These are phyloP conservation scores for Linnaemya tessellans DNA, from an alignment of 2,888 invertebrate genomes.

Conservation along the genomic window DNA sequence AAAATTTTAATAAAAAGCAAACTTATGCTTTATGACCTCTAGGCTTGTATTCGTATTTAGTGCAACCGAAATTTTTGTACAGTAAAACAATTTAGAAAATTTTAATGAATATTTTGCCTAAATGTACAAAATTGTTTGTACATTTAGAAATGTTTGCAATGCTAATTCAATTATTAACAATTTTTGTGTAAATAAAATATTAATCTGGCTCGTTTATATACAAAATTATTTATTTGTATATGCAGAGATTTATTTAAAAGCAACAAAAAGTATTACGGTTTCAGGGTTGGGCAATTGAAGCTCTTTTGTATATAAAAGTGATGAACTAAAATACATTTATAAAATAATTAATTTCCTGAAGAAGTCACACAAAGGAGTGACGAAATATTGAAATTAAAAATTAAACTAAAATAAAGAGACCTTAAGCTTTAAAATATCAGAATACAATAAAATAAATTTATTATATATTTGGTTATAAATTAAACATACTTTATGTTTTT, in stretches of 20 bases:
- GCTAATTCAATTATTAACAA: conserved; percentile 37
- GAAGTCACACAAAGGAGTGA: too few species aligned
- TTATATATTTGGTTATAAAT: too few species aligned
- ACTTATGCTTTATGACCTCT: conserved; percentile 70
- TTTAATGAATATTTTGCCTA: not conserved
- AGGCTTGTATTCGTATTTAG: conserved; percentile 46
- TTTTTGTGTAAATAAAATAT: conserved; percentile 9
- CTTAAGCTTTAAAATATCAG: too few species aligned
- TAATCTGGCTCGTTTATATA: not conserved
- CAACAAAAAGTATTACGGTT: too few species aligned
- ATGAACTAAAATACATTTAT: too few species aligned
- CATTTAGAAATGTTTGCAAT: not conserved
- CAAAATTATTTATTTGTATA: not conserved
- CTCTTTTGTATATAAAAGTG: too few species aligned
- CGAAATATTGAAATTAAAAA: too few species aligned
- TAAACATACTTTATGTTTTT: too few species aligned
- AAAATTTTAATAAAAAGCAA: conserved; percentile 74
- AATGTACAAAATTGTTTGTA: not conserved
- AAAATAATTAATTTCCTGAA: too few species aligned
- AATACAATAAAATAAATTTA: too few species aligned
- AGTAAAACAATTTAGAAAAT: not conserved
- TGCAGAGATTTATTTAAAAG: not conserved
- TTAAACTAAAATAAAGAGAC: too few species aligned
- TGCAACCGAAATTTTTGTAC: conserved; percentile 2
- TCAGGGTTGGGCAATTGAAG: too few species aligned